Conservation (phyloP, 2,113 vertebrate genomes). For the Ptilorrhoa leucosticta region DNA sequence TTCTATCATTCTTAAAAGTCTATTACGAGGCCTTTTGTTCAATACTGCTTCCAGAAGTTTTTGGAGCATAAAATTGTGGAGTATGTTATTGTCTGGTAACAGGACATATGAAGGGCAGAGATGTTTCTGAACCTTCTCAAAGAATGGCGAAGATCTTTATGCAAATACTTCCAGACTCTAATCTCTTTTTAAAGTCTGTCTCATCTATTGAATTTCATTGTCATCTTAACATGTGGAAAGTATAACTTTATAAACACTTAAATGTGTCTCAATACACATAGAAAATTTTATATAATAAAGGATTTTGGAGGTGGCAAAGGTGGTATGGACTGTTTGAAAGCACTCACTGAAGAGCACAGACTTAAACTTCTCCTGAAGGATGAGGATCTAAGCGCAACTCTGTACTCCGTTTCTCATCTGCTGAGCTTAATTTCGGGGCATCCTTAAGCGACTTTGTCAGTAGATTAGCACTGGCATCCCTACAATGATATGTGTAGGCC, state of each 20-base stretch:
- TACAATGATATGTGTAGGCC: background rate
- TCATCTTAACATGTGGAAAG: background rate
- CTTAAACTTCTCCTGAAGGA: background rate
- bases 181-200: background rate
- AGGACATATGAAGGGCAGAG: conserved; percentile 8
- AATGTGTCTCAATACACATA: background rate
- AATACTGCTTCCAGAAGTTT: conserved; percentile 26
- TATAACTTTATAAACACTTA: background rate
- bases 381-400: background rate
- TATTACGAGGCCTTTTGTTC: conserved; percentile 32
- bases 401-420: background rate
- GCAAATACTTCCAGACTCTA: background rate
- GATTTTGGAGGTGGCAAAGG: background rate
- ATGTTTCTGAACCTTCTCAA: background rate
- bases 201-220: background rate
- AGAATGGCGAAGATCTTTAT: background rate
- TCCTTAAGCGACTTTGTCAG: background rate
- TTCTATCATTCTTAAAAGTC: conserved; percentile 35
- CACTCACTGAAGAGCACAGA: background rate
- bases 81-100: conserved; percentile 26
- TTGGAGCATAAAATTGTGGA: conserved; percentile 37
- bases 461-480: background rate
- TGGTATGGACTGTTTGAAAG: background rate
- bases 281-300: background rate
- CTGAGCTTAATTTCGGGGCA: background rate